These are phyloP conservation scores for Alaudala cheleensis DNA, from an alignment of 2,113 vertebrate genomes.

Conservation along the genomic window DNA sequence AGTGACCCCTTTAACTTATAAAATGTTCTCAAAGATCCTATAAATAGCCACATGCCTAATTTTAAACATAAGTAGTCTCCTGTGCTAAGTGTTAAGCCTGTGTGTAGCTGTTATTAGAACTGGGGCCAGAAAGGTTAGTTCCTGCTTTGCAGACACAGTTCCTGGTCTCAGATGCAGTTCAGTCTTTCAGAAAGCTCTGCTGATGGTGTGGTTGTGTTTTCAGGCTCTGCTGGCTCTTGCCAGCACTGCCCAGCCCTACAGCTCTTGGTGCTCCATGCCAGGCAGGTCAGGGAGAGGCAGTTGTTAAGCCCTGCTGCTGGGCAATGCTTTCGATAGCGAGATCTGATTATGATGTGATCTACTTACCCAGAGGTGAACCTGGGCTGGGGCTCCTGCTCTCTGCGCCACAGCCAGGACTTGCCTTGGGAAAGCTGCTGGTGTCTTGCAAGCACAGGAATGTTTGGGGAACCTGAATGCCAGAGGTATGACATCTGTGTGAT, in stretches of 20 bases:
- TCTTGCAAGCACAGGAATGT: background rate
- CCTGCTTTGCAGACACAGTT: background rate
- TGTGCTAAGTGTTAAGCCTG: background rate
- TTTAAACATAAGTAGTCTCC: conserved; percentile 34
- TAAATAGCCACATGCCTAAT: conserved; percentile 22
- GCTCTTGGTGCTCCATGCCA: background rate
- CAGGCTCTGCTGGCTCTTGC: background rate
- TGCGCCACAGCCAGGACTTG: background rate
- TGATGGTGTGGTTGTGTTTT: background rate
- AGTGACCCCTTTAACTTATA: conserved; percentile 26
- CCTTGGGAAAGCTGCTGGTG: background rate
- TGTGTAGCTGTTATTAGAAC: background rate
- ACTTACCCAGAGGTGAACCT: conserved; percentile 15
- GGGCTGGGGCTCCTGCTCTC: background rate
- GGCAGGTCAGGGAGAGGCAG: background rate
- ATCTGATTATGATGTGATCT: conserved; percentile 34
- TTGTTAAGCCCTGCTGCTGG: conserved; percentile 1
- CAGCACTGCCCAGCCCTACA: background rate
- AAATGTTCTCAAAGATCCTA: conserved; percentile 5
- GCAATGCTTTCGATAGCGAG: background rate
- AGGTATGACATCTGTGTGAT: background rate
- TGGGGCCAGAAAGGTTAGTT: background rate
- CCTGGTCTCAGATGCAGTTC: background rate
- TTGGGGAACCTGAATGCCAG: rapidly evolving
- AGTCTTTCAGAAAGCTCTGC: background rate